phyloP scores from a whole-genome alignment of 2,888 invertebrate genomes.

The Erannis defoliaria region DNA sequence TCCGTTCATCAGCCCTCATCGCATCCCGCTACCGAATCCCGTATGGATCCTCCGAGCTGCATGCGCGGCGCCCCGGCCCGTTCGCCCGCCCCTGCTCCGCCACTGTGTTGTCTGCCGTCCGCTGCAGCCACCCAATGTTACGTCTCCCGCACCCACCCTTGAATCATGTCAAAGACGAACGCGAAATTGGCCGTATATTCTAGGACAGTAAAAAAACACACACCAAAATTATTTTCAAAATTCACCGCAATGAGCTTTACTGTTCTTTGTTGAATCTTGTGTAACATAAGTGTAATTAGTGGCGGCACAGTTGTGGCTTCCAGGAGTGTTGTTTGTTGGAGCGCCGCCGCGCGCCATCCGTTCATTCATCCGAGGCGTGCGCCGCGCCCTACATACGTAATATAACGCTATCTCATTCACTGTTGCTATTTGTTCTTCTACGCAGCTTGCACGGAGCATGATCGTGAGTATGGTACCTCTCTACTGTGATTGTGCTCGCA shows the following conservation, averaged over 20 bases:
- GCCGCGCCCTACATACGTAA: conserved; percentile 57
- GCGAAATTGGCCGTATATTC: conserved; percentile 29
- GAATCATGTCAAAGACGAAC: background rate
- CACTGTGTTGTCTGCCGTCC: conserved; percentile 3
- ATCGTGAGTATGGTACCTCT: conserved; percentile 91
- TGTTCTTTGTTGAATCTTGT: conserved; percentile 2
- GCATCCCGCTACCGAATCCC: conserved; percentile 67
- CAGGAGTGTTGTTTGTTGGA: conserved; percentile 50
- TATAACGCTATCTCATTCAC: conserved; percentile 84
- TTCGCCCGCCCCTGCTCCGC: background rate
- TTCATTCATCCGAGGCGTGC: conserved; percentile 65
- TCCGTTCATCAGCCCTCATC: conserved; percentile 69
- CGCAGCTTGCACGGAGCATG: conserved; percentile 96
- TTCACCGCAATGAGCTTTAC: conserved; percentile 3
- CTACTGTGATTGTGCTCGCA: conserved; percentile 54
- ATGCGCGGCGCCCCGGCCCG: background rate
- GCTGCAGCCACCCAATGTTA: conserved; percentile 40
- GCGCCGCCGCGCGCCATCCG: conserved; percentile 51
- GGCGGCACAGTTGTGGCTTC: conserved; percentile 22
- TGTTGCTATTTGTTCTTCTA: conserved; percentile 89
- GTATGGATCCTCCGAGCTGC: conserved; percentile 38
- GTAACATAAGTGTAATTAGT: conserved; percentile 37
- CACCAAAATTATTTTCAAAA: conserved; percentile 7
- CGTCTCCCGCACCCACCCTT: conserved; percentile 29
- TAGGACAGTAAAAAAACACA: conserved; percentile 15